These are phyloP conservation scores for Drosophila suzukii DNA, from an alignment of 1,140 invertebrate genomes.

Conservation along the genomic window DNA sequence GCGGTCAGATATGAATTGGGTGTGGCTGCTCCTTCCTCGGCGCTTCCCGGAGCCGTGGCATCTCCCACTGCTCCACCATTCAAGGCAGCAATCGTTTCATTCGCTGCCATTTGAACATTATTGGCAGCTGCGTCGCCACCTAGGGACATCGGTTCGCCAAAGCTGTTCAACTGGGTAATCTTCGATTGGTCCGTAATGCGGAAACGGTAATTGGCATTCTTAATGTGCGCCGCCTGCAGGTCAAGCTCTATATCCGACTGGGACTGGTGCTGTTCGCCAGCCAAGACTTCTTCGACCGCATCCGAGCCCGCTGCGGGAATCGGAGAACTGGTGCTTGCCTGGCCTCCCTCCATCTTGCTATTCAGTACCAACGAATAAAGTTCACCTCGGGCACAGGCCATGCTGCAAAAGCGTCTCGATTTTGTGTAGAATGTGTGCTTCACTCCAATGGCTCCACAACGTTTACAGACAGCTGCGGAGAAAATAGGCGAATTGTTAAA, in stretches of 20 bases:
- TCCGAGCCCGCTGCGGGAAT: conserved; percentile 37
- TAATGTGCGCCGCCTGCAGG: conserved; percentile 75
- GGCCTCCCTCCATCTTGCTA: conserved; percentile 67
- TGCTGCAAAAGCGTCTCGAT: conserved; percentile 91
- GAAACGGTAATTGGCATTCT: conserved; percentile 84
- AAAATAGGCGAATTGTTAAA: neutral
- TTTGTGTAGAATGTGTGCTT: conserved; percentile 96
- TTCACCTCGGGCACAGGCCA: conserved; percentile 89
- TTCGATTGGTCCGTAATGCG: conserved; percentile 83
- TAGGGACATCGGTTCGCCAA: conserved; percentile 73
- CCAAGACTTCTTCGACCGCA: conserved; percentile 24
- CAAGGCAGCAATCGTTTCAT: conserved; percentile 66
- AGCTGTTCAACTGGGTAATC: conserved; percentile 80
- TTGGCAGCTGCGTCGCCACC: conserved; percentile 68
- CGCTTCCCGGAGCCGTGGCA: conserved; percentile 44
- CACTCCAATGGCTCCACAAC: conserved; percentile 94
- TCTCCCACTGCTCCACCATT: conserved; percentile 69
- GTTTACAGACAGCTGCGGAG: conserved; percentile 92
- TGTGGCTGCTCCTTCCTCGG: conserved; percentile 38
- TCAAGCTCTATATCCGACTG: conserved; percentile 76
- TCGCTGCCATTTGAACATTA: conserved; percentile 69
- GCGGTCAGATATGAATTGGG: conserved; percentile 39
- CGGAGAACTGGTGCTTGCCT: conserved; percentile 59
- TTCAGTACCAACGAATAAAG: conserved; percentile 84
- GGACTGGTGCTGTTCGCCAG: conserved; percentile 40